Evolutionary conservation across 1,140 invertebrate genomes (phyloP), one percentile per base, ranked within the genome.

Genomic region (Platyscapa corneri): DNA sequence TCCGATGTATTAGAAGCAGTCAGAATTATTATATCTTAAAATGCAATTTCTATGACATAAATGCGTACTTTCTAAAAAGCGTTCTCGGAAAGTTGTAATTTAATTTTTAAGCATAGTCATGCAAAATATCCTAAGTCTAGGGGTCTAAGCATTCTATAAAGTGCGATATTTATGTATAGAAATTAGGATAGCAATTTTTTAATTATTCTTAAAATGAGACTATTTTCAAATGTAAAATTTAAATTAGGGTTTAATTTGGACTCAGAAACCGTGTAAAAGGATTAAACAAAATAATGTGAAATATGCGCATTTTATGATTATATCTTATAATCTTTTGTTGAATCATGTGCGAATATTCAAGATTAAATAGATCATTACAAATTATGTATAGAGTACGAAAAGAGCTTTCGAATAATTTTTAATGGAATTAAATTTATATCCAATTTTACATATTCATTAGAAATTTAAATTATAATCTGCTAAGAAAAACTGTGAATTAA

Each of bases 261-360:
- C 67, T 34, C 32, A 34, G 18, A 10, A 20, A 34, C 27, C 8
- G 20, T 3, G 0, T 37, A 70, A 70, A 74, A 7, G 37, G 70
- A 74, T 74, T 74, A 74, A 74, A 74, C 37, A 42, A 39, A 27
- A 42, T 42, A 39, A 42, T 42, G 6, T 32, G 37, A 42, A 74
- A 42, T 74, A 27, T 34, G 67, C 67, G 42, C 34, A 27, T 14
- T 74, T 42, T 16, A 1, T 6, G 70, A 70, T 42, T n/a, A 7
- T 74, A 74, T 74, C 37, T 74, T 74, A n/a, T 74, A 74, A 74
- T 37, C 70, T 74, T 74, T 39, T 72, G 23, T 23, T 39, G 14
- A 72, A 72, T 39, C 27, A 72, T 5, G 14, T 7, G 27, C 34
- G 34, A 72, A 72, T 72, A 72, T 70, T 70, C 14, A 67, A 67